A percentile compares a stretch with the other conserved stretches of the same genome.
Conservation (phyloP, 2,113 vertebrate species). For the Manacus vitellinus region DNA sequence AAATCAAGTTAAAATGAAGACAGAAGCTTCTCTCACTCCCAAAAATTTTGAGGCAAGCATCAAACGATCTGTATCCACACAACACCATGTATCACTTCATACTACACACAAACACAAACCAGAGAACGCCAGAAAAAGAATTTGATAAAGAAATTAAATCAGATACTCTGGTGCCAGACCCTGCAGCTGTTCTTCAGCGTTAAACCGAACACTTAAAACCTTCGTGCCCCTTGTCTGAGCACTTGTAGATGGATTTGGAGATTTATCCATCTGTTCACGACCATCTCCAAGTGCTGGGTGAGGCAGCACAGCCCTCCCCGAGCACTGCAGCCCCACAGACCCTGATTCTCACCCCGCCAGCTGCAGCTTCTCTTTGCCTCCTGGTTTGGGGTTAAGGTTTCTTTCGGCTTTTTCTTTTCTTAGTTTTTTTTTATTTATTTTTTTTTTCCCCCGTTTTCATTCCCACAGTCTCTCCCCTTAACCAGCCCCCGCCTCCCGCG, state of each 20-base stretch:
- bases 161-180: background rate
- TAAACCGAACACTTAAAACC: background rate
- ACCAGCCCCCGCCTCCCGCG: too few species aligned
- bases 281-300: fast-evolving
- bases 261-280: fast-evolving
- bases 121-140: background rate
- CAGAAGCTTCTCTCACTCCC: background rate
- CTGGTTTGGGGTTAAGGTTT: background rate
- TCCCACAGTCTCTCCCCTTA: background rate
- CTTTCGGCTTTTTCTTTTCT: background rate
- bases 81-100: fast-evolving
- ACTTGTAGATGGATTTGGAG: fast-evolving
- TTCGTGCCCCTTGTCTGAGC: background rate
- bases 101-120: background rate
- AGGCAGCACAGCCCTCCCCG: background rate
- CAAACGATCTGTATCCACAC: background rate
- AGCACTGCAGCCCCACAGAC: background rate
- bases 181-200: background rate
- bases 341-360: fast-evolving
- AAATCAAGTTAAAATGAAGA: background rate
- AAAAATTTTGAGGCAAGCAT: background rate
- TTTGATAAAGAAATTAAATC: background rate
- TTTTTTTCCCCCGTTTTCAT: background rate
- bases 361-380: background rate
- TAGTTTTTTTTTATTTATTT: background rate